Percentiles rank a stretch among this genome's conserved stretches.
Evolutionary conservation across 2,113 vertebrate species (phyloP).

Genomic region (Chloropsis cyanopogon): DNA sequence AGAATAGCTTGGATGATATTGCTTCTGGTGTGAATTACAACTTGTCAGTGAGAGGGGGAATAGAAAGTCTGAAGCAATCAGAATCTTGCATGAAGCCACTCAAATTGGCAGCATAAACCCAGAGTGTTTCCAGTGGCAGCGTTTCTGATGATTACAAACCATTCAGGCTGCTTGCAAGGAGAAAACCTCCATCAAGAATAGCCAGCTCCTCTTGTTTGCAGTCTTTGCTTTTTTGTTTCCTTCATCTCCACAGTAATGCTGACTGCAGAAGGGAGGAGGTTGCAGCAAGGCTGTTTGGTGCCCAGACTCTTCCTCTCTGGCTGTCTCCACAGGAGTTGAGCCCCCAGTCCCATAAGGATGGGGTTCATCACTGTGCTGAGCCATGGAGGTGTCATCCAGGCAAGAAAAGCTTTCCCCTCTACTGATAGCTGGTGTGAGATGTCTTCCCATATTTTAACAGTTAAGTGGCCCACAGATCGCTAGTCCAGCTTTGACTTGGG

Average conservation of each 20-base stretch:
- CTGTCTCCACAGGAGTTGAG: background rate
- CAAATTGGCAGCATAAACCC: background rate
- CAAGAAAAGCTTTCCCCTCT: background rate
- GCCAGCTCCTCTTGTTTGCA: background rate
- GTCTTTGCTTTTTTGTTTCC: background rate
- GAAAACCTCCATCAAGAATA: background rate
- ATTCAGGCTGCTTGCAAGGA: background rate
- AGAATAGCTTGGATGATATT: background rate
- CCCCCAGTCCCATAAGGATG: background rate
- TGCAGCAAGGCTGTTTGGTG: background rate
- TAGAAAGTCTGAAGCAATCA: background rate
- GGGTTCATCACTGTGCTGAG: background rate
- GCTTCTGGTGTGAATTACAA: slow-evolving; percentile 1
- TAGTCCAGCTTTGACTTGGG: background rate
- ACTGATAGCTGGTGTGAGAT: background rate
- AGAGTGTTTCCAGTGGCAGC: background rate
- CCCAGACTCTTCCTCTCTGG: accelerated
- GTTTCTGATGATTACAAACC: background rate
- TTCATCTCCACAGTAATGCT: accelerated
- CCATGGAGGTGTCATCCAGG: background rate
- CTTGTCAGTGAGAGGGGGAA: background rate
- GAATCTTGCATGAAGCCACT: background rate
- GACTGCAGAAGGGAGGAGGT: background rate
- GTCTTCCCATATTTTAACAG: background rate
- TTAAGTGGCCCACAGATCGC: background rate